phyloP scores from a whole-genome alignment of 2,888 invertebrate species.

The Lithosia quadra region DNA sequence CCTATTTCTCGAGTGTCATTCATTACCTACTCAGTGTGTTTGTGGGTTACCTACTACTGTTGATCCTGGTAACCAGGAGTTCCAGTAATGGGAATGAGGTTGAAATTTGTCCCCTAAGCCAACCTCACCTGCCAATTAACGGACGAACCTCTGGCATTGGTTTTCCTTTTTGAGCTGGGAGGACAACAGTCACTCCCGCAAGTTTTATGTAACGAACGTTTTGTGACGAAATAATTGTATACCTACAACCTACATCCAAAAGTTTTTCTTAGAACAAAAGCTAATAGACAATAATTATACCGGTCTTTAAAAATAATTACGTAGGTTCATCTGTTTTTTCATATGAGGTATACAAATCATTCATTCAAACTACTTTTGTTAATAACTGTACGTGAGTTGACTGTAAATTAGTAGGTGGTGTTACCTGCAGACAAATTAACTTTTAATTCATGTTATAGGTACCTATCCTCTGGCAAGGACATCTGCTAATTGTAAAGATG shows the following conservation, averaged over 20 bases:
- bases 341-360: neutral
- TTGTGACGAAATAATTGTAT: no score
- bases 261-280: neutral
- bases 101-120: no score
- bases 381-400: neutral
- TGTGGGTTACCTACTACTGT: no score
- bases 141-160: no score
- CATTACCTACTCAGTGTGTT: no score
- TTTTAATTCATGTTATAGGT: neutral
- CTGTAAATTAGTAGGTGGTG: slow-evolving; percentile 5
- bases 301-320: neutral
- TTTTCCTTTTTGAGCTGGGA: no score
- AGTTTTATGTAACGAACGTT: no score
- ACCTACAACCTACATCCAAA: neutral
- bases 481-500: neutral
- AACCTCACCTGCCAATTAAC: neutral
- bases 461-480: neutral
- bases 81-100: no score
- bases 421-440: neutral
- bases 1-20: no score
- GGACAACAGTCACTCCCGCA: no score
- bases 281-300: neutral
- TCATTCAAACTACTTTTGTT: neutral
- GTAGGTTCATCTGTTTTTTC: no score
- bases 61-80: no score